Conservation (phyloP, 2,113 vertebrate species). For the Ptilonorhynchus violaceus region DNA sequence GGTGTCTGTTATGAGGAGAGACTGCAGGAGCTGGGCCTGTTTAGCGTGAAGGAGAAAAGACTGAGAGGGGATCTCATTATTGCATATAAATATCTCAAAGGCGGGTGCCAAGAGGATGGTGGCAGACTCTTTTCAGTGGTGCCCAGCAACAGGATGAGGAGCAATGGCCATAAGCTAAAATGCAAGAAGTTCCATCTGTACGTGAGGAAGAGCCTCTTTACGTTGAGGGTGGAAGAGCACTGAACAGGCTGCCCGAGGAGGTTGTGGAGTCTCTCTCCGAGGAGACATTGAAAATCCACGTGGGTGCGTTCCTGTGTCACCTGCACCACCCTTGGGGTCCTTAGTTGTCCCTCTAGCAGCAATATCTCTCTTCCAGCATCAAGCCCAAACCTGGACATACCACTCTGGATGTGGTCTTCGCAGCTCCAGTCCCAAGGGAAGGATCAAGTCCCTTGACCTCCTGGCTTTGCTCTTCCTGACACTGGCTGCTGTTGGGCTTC, state of each 20-base stretch:
- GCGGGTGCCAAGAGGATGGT: background rate
- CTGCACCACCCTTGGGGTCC: background rate
- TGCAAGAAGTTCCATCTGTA: background rate
- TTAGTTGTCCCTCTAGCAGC: background rate
- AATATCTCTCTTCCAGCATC: accelerated
- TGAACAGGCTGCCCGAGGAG: background rate
- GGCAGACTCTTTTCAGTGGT: background rate
- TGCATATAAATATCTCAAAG: background rate
- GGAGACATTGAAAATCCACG: background rate
- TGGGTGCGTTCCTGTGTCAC: background rate
- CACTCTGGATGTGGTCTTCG: accelerated
- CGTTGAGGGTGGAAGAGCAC: background rate
- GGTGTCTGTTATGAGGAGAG: background rate
- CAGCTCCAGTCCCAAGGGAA: background rate
- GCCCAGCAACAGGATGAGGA: background rate
- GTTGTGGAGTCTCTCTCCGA: background rate
- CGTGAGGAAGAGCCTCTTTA: background rate
- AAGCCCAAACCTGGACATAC: background rate
- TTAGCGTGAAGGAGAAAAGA: background rate
- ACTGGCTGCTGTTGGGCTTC: background rate
- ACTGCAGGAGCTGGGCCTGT: background rate
- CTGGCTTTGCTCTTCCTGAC: background rate
- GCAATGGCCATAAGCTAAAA: background rate
- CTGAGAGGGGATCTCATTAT: background rate
- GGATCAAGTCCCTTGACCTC: accelerated